Conservation (phyloP, 2,888 invertebrate species). For the Nomada fucata region DNA sequence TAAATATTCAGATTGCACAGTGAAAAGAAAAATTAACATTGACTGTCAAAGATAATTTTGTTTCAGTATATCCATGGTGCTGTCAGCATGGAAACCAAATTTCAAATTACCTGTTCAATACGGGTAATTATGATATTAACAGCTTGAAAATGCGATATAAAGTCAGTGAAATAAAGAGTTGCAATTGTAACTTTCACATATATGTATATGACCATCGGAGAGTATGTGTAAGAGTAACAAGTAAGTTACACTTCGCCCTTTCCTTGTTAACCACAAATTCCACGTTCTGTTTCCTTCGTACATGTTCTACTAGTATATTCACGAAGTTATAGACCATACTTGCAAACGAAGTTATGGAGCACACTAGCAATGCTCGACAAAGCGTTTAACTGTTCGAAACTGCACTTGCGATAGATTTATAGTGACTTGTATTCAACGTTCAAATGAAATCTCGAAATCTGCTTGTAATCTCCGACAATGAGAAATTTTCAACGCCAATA, state of each 20-base stretch:
- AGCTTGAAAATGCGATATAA: too few relatives aligned
- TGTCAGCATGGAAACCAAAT: too few relatives aligned
- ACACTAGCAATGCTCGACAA: slow-evolving; percentile 3
- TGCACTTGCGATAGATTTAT: slow-evolving; percentile 3
- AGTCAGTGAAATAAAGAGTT: neutral
- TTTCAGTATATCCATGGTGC: too few relatives aligned
- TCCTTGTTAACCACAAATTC: too few relatives aligned
- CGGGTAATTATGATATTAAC: too few relatives aligned
- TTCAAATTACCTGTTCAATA: too few relatives aligned
- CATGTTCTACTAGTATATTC: neutral
- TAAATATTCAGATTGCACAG: too few relatives aligned
- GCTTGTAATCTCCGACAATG: too few relatives aligned
- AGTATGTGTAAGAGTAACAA: neutral
- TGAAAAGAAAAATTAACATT: neutral
- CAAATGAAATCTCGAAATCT: too few relatives aligned
- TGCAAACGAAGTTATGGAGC: slow-evolving; percentile 5
- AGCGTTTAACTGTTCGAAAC: neutral
- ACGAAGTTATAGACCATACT: slow-evolving; percentile 6
- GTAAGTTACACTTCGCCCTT: too few relatives aligned
- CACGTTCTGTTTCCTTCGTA: slow-evolving; percentile 6
- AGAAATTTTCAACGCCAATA: too few relatives aligned
- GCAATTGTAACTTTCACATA: neutral
- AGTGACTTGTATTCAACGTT: neutral
- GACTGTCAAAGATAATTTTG: neutral
- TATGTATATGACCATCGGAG: neutral